Evolutionary conservation across 2,888 invertebrate species (phyloP).

Genomic region (Oxycera nigricornis): DNA sequence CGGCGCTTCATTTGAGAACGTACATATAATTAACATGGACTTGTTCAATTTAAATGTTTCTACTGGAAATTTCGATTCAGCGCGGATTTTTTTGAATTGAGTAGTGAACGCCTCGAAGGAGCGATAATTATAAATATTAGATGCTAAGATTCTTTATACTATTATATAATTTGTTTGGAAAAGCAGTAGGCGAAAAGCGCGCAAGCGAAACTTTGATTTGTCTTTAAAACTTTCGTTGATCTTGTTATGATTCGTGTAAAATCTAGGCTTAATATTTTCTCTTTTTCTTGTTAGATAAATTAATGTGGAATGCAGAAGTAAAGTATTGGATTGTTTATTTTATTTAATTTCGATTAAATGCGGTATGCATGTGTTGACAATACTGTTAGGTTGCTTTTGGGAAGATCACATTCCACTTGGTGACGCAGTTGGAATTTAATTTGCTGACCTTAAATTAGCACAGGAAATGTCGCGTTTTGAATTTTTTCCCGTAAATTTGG

Average conservation of each 20-base stretch:
- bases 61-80: background rate
- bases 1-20: too few relatives aligned
- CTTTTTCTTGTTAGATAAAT: constrained; percentile 1
- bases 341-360: background rate
- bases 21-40: too few relatives aligned
- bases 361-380: background rate
- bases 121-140: background rate
- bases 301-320: background rate
- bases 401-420: too few relatives aligned
- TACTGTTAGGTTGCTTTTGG: too few relatives aligned
- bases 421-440: too few relatives aligned
- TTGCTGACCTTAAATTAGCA: too few relatives aligned
- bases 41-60: background rate
- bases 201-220: background rate
- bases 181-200: background rate
- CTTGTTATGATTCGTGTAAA: background rate
- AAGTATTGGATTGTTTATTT: background rate
- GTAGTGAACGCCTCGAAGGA: background rate
- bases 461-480: too few relatives aligned
- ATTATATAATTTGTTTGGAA: background rate
- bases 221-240: constrained; percentile 1
- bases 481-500: too few relatives aligned
- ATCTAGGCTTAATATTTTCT: background rate
- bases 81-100: background rate
- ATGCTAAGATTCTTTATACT: background rate